Evolutionary conservation across 1,140 invertebrate species (phyloP), one percentile per base, ranked within the genome.

Genomic region (Cydia amplana): DNA sequence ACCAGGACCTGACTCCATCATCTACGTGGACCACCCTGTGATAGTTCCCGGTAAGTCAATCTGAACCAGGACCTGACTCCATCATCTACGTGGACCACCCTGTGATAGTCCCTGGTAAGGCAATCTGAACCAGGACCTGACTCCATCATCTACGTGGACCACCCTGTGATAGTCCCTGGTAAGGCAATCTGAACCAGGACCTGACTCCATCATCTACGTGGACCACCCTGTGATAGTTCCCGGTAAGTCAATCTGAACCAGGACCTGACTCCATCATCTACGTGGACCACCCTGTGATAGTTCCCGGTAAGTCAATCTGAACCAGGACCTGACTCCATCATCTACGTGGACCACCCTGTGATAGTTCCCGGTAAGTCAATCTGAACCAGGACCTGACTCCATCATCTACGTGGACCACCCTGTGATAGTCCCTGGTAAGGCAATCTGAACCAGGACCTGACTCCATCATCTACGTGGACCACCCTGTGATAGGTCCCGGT

Each of bases 201-300:
- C 93, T 94, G 0, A 97, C 86, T 97, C 97, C 25, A 97, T 98
- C 74, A 97, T 98, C 73, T 97, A 97, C 80, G 96, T 98, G 4
- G 95, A 97, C 1, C 95, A 99, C 89, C 97, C 97, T 0, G 96
- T 98, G 23, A 98, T 99, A 77, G 96, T 99, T 0, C 98, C 98
- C 20, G 98, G 93, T 93, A 20, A 6, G 49, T 32, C 32, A 32
- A 6, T 32, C 4, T 40, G 0, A 95, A 97, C 85, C 94, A 94
- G 6, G 94, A 97, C 9, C 93, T 94, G 0, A 97, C 86, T 97
- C 97, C 25, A 97, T 98, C 74, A 97, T 98, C 73, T 97, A 97
- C 80, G 96, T 98, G 4, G 95, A 97, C 1, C 95, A 99, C 89
- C 97, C 97, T 0, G 96, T 98, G 23, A 98, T 99, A 77, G 96